phyloP scores from a whole-genome alignment of 2,888 invertebrate genomes.

The Brassicogethes aeneus region DNA sequence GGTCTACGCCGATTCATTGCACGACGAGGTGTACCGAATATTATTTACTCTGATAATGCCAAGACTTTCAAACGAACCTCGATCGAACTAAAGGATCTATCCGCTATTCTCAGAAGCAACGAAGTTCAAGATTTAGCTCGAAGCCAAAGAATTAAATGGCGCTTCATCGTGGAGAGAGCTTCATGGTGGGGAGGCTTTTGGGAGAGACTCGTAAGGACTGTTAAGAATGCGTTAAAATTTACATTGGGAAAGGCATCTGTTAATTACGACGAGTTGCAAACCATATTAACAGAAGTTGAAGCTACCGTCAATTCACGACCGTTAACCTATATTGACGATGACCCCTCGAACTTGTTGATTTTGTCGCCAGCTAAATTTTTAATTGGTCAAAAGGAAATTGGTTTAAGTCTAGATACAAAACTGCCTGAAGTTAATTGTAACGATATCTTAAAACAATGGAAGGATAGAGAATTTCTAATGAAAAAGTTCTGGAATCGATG shows the following conservation, averaged over 20 bases:
- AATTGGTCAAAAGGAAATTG: neutral
- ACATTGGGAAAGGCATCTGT: conserved; percentile 3
- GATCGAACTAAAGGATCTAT: neutral
- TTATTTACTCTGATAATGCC: neutral
- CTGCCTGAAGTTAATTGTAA: too few species aligned
- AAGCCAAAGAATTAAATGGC: neutral
- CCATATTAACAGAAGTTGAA: conserved; percentile 4
- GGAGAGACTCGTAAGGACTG: conserved; percentile 1
- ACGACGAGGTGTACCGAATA: neutral
- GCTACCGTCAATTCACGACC: conserved; percentile 6
- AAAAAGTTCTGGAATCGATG: too few species aligned
- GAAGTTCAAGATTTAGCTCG: neutral
- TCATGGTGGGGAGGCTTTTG: too few species aligned
- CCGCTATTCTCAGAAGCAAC: neutral
- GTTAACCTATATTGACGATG: conserved; percentile 5
- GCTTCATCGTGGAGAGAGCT: neutral
- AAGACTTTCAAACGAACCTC: neutral
- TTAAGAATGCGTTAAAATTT: conserved; percentile 3
- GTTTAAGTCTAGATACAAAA: too few species aligned
- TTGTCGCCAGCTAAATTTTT: neutral
- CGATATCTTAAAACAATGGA: too few species aligned
- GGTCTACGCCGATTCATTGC: neutral
- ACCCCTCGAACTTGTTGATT: neutral
- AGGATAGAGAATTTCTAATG: too few species aligned
- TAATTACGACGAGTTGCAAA: conserved; percentile 5